phyloP scores from a whole-genome alignment of 2,113 vertebrate species.

The Xerus inauris region DNA sequence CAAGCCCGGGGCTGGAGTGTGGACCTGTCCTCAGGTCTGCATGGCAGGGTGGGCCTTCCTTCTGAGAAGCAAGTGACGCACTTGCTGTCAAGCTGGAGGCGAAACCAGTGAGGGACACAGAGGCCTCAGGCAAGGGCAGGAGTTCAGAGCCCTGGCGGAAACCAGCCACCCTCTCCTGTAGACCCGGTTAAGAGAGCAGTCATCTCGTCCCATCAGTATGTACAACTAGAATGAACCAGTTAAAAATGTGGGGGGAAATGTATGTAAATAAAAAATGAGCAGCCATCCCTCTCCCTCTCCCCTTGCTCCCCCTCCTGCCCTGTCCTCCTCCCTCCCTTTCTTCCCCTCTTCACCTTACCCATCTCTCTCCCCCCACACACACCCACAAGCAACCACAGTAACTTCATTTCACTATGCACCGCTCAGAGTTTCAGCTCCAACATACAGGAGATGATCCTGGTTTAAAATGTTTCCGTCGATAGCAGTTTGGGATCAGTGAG shows the following conservation, averaged over 20 bases:
- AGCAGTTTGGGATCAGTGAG: background rate
- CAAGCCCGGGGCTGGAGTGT: fast-evolving
- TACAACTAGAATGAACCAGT: no score
- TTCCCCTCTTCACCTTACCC: no score
- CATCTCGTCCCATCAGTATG: no score
- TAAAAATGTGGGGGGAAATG: no score
- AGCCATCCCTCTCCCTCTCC: background rate
- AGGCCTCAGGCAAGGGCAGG: background rate
- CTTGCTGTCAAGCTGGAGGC: background rate
- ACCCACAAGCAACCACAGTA: background rate
- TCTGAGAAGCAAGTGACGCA: background rate
- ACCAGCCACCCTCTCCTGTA: background rate
- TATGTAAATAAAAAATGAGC: background rate
- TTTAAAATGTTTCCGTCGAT: background rate
- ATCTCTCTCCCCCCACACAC: background rate
- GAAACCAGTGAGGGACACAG: background rate
- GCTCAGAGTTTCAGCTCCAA: background rate
- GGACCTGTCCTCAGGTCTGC: no score
- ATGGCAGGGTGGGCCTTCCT: background rate
- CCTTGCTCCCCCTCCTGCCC: no score
- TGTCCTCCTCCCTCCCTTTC: no score
- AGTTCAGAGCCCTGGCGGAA: background rate
- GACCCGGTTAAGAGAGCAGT: no score
- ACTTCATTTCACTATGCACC: background rate
- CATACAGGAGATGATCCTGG: background rate